A percentile compares a stretch with the other conserved stretches of the same genome.
phyloP scores from a whole-genome alignment of 2,113 vertebrate genomes.

The Coracopsis vasa region DNA sequence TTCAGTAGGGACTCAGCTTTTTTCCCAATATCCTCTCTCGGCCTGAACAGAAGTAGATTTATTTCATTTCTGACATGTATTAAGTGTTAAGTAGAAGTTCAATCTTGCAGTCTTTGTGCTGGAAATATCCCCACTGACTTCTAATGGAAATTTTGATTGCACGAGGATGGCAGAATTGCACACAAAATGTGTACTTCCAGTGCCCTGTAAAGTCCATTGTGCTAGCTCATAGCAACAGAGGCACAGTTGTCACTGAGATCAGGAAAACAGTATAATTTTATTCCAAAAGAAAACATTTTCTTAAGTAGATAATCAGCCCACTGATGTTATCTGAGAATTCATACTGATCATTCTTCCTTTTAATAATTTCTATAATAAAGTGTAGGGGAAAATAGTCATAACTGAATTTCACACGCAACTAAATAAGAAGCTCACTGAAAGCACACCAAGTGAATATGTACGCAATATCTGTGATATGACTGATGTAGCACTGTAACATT shows the following conservation, averaged over 20 bases:
- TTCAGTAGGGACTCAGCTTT: constrained; percentile 14
- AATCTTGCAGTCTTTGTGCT: background rate
- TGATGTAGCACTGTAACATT: background rate
- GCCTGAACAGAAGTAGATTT: background rate
- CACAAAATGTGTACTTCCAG: background rate
- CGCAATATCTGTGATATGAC: background rate
- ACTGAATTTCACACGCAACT: constrained; percentile 8
- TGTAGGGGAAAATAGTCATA: background rate
- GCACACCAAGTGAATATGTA: background rate
- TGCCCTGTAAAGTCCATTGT: background rate
- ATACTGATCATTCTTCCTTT: constrained; percentile 30
- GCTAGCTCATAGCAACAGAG: constrained; percentile 29
- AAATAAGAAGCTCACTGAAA: background rate
- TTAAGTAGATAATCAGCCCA: background rate
- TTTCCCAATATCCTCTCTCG: background rate
- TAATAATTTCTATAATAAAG: constrained; percentile 43
- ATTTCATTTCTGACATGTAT: background rate
- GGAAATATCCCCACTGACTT: background rate
- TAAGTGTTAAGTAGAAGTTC: background rate
- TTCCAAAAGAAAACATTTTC: constrained; percentile 58
- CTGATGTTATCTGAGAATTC: constrained; percentile 26
- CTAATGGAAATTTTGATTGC: constrained; percentile 50
- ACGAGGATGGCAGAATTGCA: background rate
- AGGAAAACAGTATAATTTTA: constrained; percentile 27
- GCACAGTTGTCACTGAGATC: background rate